Evolutionary conservation across 2,888 invertebrate species (phyloP), one percentile per base, ranked within the genome.

Genomic region (Heliconius erato): DNA sequence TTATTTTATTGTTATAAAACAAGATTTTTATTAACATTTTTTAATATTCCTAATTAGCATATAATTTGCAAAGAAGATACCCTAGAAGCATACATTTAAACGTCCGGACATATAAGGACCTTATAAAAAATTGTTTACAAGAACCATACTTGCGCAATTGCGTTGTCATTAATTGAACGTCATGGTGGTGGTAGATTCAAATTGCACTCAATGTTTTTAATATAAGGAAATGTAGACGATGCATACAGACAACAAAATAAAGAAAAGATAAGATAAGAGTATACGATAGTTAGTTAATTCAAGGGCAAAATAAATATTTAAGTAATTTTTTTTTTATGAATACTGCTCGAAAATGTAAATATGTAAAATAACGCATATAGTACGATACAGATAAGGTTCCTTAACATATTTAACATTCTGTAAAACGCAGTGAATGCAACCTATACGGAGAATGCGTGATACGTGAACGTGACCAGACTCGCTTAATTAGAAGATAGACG

Each of bases 401-500:
- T 35, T 23, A 35, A 26, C 35, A 40, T 40, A 63, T 78, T 67
- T 28, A 44, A 35, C 63, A 65, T 65, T 28, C 65, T 28, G 28
- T 28, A 26, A 67, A 67, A 67, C 65, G 28, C 26, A 44, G 78
- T 67, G 65, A 78, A 78, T 65, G 67, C 44, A 78, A 44, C 28
- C 44, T 44, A 26, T 67, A 78, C 40, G 67, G 19, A 26, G 78
- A 67, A 40, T 78, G 40, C 23, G 26, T 67, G 44, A 32, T 23
- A 49, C 19, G 28, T 12, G 67, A 65, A 78, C 78, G 78, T 78
- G 78, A 78, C 28, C 65, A 65, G 78, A 19, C 28, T 67, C 44
- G 44, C 65, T 44, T 78, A 78, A 78, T 78, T 78, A 65, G 44
- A 78, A 35, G 77, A 63, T 12, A 67, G 65, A 78, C 44, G 40